Base-by-base conservation (phyloP, 1,140 invertebrate species). In the Drosophila serrata region DNA sequence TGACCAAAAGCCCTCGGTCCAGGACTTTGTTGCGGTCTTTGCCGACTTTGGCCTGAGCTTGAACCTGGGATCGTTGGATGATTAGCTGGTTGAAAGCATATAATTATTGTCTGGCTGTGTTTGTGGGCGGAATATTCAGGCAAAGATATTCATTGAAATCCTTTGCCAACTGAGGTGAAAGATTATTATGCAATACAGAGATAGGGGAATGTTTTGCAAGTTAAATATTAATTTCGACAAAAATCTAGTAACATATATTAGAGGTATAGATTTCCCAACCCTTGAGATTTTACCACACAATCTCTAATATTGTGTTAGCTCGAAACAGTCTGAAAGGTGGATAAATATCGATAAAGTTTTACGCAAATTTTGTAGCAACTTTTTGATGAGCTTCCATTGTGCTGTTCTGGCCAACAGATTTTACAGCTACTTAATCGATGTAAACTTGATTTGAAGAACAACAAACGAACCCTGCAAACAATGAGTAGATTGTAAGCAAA, bases 401-500 rank as follows among this genome's bases (percentile, higher is more conserved):
- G 75, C 62, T 85, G 39, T 84, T 65, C 62, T 72, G 79, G 63
- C 39, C 81, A 72, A 70, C 42, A 68, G 82, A 80, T 82, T 88
- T 80, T 65, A 73, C 68, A 63, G 70, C 84, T 88, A 82, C 76
- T 80, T 87, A 87, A 87, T 87, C 82, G 82, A 58, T 88, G 76
- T 88, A 70, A 88, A 77, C 76, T 88, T 88, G 84, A 84, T 88
- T 88, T 73, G 79, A 68, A 73, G 62, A 86, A 67, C 45, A 75
- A 45, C 62, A 73, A 73, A 49, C 57, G 65, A 45, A 64, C 33
- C 60, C 56, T 49, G 81, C 78, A 68, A 84, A 82, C 69, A 75
- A 75, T 76, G 84, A 68, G 63, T 78, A 88, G 84, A 88, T 90
- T 88, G 85, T 88, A 74, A 84, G 69, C 81, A 88, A 88, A 88